Evolutionary conservation across 2,113 vertebrate species (phyloP).

Genomic region (Cephalopholis sonnerati): DNA sequence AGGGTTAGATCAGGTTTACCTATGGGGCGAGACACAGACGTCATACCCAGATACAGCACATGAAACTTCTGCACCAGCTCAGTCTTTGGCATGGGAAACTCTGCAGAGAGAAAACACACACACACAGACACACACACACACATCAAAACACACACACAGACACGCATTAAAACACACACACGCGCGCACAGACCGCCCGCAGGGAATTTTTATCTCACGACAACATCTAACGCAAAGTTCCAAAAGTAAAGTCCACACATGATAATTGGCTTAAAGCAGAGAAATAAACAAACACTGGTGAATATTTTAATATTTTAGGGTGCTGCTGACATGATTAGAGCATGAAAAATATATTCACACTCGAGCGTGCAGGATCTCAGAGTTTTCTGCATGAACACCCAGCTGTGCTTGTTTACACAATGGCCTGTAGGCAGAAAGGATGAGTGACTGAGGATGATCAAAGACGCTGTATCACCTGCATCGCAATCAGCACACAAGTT

Average conservation of each 20-base stretch:
- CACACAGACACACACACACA: conserved; percentile 11
- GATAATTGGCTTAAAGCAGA: conserved; percentile 63
- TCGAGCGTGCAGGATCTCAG: conserved; percentile 17
- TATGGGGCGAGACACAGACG: conserved; percentile 92
- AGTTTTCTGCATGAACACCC: conserved; percentile 42
- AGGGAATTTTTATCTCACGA: conserved; percentile 34
- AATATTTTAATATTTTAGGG: conserved; percentile 69
- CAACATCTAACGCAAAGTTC: conserved; percentile 54
- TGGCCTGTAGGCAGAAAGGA: conserved; percentile 31
- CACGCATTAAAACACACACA: not conserved
- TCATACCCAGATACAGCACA: conserved; percentile 94
- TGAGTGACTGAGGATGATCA: conserved; percentile 20
- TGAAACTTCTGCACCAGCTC: conserved; percentile 98
- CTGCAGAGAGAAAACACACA: conserved; percentile 81
- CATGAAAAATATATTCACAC: conserved; percentile 34
- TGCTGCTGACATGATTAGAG: conserved; percentile 60
- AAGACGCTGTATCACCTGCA: conserved; percentile 40
- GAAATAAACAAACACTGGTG: conserved; percentile 68
- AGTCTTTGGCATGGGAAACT: conserved; percentile 99
- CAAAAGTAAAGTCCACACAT: conserved; percentile 45
- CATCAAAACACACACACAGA: not conserved
- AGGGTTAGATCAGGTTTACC: conserved; percentile 83
- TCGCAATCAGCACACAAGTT: conserved; percentile 16
- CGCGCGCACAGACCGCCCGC: not conserved
- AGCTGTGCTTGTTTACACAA: conserved; percentile 41